phyloP scores from a whole-genome alignment of 2,797 vertebrate genomes.

The Scolopax rusticola region DNA sequence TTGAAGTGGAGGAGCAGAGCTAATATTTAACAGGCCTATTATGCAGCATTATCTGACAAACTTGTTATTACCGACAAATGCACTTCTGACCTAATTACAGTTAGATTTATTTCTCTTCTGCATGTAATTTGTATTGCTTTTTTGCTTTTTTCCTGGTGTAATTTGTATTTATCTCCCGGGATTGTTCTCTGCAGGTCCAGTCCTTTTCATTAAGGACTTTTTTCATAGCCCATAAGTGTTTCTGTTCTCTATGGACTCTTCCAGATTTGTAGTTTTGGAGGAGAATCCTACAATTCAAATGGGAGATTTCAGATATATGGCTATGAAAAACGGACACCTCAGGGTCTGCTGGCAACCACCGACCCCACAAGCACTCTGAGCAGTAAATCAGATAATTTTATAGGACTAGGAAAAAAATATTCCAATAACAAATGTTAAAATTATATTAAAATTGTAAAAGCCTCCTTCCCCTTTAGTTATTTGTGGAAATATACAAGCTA shows the following conservation, averaged over 20 bases:
- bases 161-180: neutral
- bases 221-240: neutral
- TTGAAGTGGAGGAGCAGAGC: neutral
- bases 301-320: neutral
- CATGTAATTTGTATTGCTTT: neutral
- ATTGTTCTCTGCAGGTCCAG: neutral
- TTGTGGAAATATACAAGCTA: neutral
- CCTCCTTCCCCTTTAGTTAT: neutral
- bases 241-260: neutral
- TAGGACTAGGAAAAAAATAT: neutral
- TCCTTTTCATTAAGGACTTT: neutral
- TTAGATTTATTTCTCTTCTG: neutral
- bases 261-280: neutral
- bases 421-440: neutral
- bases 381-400: neutral
- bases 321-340: neutral
- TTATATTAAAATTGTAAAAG: neutral
- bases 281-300: neutral
- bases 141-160: neutral
- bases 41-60: neutral
- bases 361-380: rapidly evolving
- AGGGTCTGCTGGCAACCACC: neutral
- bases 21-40: neutral
- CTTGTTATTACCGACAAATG: neutral
- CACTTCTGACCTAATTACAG: neutral